Conservation (phyloP, 2,797 vertebrate genomes). For the Anas capensis region DNA sequence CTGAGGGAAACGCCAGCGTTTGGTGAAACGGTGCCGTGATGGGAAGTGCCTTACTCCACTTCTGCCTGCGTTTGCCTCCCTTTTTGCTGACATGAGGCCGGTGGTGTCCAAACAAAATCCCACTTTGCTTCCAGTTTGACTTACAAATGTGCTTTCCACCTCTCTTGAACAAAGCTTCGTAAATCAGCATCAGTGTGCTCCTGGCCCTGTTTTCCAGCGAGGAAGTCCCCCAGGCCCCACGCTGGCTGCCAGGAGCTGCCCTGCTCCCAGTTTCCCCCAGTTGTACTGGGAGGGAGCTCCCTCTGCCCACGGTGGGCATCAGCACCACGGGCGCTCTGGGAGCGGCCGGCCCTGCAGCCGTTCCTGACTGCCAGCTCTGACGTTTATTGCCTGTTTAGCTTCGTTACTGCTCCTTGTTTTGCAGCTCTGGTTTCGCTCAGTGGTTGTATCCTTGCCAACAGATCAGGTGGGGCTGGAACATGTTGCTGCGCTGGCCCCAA, state of each 20-base stretch:
- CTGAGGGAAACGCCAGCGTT: neutral
- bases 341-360: accelerated
- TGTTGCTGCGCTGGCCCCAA: neutral
- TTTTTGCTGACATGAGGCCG: neutral
- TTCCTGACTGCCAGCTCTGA: neutral
- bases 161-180: slow-evolving; percentile 14
- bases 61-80: neutral
- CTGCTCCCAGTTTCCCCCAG: neutral
- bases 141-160: neutral
- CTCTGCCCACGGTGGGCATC: neutral
- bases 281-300: neutral
- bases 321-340: neutral
- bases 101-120: neutral
- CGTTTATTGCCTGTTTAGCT: neutral
- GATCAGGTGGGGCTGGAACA: neutral
- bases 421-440: neutral
- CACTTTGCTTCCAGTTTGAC: neutral
- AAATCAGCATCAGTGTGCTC: neutral
- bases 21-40: neutral
- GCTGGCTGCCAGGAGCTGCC: neutral
- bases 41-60: neutral
- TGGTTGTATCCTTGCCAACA: neutral
- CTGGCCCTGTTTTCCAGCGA: neutral
- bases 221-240: neutral
- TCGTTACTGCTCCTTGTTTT: neutral